Percentiles rank a stretch among this genome's conserved stretches.
Conservation (phyloP, 2,797 vertebrate species). For the Halcyon chelicuti region DNA sequence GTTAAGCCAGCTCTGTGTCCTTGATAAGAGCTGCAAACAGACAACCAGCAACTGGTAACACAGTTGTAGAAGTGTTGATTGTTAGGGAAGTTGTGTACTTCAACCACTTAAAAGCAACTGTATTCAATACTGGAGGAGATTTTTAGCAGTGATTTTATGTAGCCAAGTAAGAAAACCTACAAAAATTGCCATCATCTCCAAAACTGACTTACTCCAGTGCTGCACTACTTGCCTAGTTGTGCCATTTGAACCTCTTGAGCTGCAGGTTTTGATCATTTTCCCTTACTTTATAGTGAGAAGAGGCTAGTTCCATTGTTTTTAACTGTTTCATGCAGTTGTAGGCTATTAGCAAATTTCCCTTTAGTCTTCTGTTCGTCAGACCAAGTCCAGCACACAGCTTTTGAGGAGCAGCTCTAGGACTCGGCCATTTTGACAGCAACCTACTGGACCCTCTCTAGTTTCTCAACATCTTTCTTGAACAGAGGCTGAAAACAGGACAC, state of each 20-base stretch:
- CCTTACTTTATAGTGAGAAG: neutral
- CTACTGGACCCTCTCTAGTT: neutral
- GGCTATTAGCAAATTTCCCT: neutral
- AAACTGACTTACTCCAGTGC: neutral
- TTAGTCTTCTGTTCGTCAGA: neutral
- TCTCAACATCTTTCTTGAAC: neutral
- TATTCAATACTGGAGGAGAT: neutral
- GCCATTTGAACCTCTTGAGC: neutral
- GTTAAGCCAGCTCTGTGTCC: neutral
- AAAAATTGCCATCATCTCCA: accelerated
- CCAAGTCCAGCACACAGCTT: neutral
- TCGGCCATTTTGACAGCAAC: neutral
- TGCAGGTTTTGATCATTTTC: neutral
- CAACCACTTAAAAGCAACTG: neutral
- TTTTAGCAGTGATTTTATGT: neutral
- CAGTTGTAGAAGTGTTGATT: neutral
- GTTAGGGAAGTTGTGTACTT: neutral
- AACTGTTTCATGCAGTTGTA: neutral
- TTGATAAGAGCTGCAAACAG: neutral
- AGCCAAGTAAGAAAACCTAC: neutral
- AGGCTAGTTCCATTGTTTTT: neutral
- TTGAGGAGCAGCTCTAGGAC: neutral
- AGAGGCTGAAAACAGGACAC: neutral
- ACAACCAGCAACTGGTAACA: neutral
- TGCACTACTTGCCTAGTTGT: neutral